A percentile compares a stretch with the other conserved stretches of the same genome.
Conservation (phyloP, 2,888 invertebrate species). For the Oithona nana region DNA sequence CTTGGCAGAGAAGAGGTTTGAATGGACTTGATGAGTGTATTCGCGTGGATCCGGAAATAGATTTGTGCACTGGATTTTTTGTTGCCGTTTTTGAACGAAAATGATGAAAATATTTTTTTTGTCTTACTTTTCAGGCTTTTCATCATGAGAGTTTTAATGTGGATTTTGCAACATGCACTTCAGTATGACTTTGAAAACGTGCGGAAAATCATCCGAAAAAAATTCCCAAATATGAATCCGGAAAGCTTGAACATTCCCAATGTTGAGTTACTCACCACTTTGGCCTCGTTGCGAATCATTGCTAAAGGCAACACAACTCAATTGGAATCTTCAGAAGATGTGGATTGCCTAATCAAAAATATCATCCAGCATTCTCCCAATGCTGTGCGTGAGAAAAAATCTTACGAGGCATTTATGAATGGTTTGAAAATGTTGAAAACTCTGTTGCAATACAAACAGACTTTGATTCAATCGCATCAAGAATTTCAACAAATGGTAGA, state of each 20-base stretch:
- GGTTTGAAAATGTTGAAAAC: too few relatives aligned
- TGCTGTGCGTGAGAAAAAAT: too few relatives aligned
- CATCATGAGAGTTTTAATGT: not conserved
- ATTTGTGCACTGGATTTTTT: conserved; percentile 84
- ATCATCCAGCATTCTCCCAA: too few relatives aligned
- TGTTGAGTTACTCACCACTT: too few relatives aligned
- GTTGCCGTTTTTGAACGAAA: conserved; percentile 54
- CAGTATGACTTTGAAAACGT: not conserved
- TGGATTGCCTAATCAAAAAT: too few relatives aligned
- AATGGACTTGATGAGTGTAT: conserved; percentile 42
- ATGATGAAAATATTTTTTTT: not conserved
- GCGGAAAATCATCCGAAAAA: not conserved
- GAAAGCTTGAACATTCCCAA: not conserved
- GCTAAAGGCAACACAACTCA: too few relatives aligned
- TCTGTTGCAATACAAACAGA: too few relatives aligned
- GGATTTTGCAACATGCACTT: not conserved
- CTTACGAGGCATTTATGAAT: too few relatives aligned
- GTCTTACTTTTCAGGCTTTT: not conserved
- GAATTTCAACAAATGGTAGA: not conserved
- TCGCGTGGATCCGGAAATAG: conserved; percentile 50
- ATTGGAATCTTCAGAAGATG: too few relatives aligned
- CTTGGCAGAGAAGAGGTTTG: conserved; percentile 24
- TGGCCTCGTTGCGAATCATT: too few relatives aligned
- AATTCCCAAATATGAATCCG: not conserved
- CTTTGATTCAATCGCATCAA: too few relatives aligned